phyloP scores from a whole-genome alignment of 1,140 invertebrate genomes.

The Drosophila ogumai region DNA sequence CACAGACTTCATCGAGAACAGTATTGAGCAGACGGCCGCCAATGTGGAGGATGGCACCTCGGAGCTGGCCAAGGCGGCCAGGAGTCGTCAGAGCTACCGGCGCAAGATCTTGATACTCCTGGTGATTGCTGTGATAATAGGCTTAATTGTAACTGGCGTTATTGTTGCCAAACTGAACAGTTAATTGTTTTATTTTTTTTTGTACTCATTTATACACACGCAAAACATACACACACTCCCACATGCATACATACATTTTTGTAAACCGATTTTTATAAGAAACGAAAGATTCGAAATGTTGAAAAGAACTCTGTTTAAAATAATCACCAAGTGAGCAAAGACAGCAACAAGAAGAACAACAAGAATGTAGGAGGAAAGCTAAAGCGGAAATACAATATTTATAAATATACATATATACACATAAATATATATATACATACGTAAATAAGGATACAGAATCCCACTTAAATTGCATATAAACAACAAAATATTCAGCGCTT shows the following conservation, averaged over 20 bases:
- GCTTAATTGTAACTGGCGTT: constrained; percentile 88
- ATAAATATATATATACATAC: constrained; percentile 47
- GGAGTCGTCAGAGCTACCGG: constrained; percentile 90
- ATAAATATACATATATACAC: constrained; percentile 30
- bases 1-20: constrained; percentile 94
- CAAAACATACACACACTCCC: constrained; percentile 39
- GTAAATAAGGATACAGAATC: constrained; percentile 51
- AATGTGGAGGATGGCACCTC: constrained; percentile 92
- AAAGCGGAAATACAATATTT: constrained; percentile 59
- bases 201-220: constrained; percentile 30
- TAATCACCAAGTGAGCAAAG: constrained; percentile 78
- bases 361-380: constrained; percentile 36
- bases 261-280: constrained; percentile 76
- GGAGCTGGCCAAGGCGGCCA: constrained; percentile 91
- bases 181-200: constrained; percentile 81
- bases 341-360: constrained; percentile 44
- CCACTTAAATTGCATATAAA: constrained; percentile 61
- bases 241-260: constrained; percentile 53
- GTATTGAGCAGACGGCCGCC: constrained; percentile 91
- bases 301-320: constrained; percentile 58
- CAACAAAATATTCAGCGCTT: constrained; percentile 64
- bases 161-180: constrained; percentile 86
- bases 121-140: constrained; percentile 87
- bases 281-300: constrained; percentile 49
- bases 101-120: constrained; percentile 90